Base-by-base conservation (phyloP, 2,888 invertebrate genomes). In the Ophion ventricosus region DNA sequence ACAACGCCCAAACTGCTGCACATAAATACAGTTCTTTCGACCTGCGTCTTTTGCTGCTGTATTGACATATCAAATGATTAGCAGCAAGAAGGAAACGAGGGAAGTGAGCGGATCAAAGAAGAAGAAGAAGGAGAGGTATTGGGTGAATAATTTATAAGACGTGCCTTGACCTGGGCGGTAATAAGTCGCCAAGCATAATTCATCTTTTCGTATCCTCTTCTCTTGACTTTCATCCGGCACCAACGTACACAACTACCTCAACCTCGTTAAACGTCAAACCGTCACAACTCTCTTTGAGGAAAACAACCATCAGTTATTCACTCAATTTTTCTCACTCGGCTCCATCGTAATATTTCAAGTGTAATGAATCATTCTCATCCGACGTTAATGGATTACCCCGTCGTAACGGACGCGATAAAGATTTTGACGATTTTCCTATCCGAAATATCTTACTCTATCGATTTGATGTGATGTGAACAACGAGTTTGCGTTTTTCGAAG, bases 101-200 rank as follows among this genome's bases (percentile, higher is more conserved):
- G 2, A 8, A 43, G 43, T 14, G 49, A 49, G 49, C 1, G 49
- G 14, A 14, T 11, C 1, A 17, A 14, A 23, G 25, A 59, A 7
- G 35, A 74, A 23, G 56, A 64, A 57, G 57, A 26, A 35, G 11
- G 10, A 5, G 10, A n/a, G 26, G 56, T 54, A 29, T 56, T 49
- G 14, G 56, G 74, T 81, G 70, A 81, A 84, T 81, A 75, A 84
- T 84, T 84, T 78, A 81, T 81, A 75, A 75, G 73, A 84, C 23
- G 74, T 35, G 29, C 35, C 77, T 74, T 35, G 70, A 43, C 63
- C 56, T 72, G 69, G 20, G 43, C 56, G 40, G 70, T 78, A 78
- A 84, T 82, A 79, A 82, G 84, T 80, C 82, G 49, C 73, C 77
- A 63, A 64, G 69, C 74, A 74, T 84, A 63, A 80, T 86, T 80